These are phyloP conservation scores for Ectropis crepuscularia DNA, from an alignment of 2,888 invertebrate genomes.

Conservation along the genomic window DNA sequence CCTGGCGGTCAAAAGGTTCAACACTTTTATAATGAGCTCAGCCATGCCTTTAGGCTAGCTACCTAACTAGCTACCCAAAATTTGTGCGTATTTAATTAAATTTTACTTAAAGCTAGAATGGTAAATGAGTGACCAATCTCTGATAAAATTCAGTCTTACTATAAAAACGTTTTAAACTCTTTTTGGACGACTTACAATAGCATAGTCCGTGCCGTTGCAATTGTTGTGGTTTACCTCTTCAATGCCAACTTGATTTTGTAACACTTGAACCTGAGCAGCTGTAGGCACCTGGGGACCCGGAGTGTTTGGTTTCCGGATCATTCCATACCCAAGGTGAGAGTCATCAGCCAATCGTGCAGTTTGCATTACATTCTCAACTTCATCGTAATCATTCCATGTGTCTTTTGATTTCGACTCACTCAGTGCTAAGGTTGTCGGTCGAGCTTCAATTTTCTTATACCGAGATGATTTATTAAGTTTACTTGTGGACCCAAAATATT, in stretches of 20 bases:
- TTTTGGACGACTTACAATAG: slow-evolving; percentile 93
- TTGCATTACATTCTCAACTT: slow-evolving; percentile 88
- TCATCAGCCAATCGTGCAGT: slow-evolving; percentile 91
- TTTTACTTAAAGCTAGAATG: slow-evolving; percentile 42
- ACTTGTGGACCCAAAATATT: slow-evolving; percentile 91
- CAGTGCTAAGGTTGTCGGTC: slow-evolving; percentile 82
- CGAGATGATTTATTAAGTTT: slow-evolving; percentile 86
- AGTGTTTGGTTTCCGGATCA: slow-evolving; percentile 88
- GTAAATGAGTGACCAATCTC: slow-evolving; percentile 54
- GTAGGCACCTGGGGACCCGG: slow-evolving; percentile 82
- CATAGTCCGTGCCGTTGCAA: slow-evolving; percentile 92
- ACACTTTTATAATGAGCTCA: background rate
- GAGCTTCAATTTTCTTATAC: slow-evolving; percentile 89
- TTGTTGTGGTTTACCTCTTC: slow-evolving; percentile 87
- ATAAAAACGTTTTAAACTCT: slow-evolving; percentile 85
- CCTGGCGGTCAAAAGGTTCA: too few relatives aligned
- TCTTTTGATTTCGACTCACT: slow-evolving; percentile 75
- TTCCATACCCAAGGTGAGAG: slow-evolving; percentile 91
- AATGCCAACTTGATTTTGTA: slow-evolving; percentile 74
- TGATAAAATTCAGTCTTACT: slow-evolving; percentile 66
- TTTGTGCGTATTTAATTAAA: slow-evolving; percentile 7
- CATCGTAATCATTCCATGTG: slow-evolving; percentile 90
- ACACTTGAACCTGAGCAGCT: slow-evolving; percentile 77
- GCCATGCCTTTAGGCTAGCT: background rate
- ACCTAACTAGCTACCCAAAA: background rate